A percentile compares a stretch with the other conserved stretches of the same genome.
These are phyloP conservation scores for Stictonetta naevosa DNA, from an alignment of 2,113 vertebrate species.

Conservation along the genomic window DNA sequence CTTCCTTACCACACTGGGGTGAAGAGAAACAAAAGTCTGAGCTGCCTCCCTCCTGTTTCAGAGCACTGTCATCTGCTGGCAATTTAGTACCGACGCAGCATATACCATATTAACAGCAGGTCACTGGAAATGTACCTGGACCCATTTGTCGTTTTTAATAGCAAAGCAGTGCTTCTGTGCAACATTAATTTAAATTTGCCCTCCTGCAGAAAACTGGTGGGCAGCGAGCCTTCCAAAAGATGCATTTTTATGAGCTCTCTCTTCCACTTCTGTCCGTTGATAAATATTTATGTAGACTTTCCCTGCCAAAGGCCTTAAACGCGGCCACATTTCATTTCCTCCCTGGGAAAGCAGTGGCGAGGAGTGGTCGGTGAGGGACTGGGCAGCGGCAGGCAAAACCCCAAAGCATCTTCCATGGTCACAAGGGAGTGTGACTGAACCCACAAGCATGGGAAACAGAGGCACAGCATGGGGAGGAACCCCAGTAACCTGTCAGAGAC, in stretches of 20 bases:
- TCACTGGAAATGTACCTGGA: not conserved
- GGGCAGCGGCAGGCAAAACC: not conserved
- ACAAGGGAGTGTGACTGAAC: not conserved
- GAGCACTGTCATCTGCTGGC: not conserved
- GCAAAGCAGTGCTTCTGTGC: constrained; percentile 6
- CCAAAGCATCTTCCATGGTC: not conserved
- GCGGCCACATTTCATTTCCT: not conserved
- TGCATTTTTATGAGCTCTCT: constrained; percentile 38
- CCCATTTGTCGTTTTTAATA: not conserved
- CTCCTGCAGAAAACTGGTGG: not conserved
- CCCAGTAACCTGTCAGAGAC: not conserved
- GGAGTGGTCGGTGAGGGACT: not conserved
- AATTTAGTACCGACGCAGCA: not conserved
- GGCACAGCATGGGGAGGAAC: not conserved
- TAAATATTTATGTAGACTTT: constrained; percentile 51
- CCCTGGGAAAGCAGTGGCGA: not conserved
- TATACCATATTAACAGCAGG: not conserved
- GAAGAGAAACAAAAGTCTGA: not conserved
- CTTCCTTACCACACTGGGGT: not conserved
- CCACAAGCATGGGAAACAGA: rapidly evolving
- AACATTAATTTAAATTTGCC: constrained; percentile 40
- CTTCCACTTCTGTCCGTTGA: not conserved
- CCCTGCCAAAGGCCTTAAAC: constrained; percentile 23
- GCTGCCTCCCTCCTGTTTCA: not conserved
- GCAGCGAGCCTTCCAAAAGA: constrained; percentile 33